Evolutionary conservation across 2,888 invertebrate species (phyloP).

Genomic region (Pardosa pseudoannulata): DNA sequence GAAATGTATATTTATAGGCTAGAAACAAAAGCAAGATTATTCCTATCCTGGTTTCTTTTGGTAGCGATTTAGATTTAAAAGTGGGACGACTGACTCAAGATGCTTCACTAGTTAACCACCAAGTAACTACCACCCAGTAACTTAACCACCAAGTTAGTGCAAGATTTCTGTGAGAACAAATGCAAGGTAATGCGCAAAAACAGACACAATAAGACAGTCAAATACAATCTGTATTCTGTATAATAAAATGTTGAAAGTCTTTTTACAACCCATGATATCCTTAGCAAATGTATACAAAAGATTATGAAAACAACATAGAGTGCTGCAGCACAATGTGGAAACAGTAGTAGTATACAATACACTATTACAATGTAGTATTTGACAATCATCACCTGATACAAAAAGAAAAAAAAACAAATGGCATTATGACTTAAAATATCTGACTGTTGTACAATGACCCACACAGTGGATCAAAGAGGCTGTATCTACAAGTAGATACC

Average conservation of each 20-base stretch:
- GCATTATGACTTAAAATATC: slow-evolving; percentile 46
- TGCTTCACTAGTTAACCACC: too few relatives aligned
- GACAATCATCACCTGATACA: slow-evolving; percentile 20
- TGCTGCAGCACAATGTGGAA: slow-evolving; percentile 44
- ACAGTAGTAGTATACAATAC: slow-evolving; percentile 42
- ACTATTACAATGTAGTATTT: slow-evolving; percentile 33
- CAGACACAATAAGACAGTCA: slow-evolving; percentile 29
- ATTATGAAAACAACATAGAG: slow-evolving; percentile 49
- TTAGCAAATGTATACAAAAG: slow-evolving; percentile 71
- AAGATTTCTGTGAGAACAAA: too few relatives aligned
- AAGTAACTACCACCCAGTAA: too few relatives aligned
- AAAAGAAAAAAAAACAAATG: slow-evolving; percentile 33
- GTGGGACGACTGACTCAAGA: too few relatives aligned
- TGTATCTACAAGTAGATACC: slow-evolving; percentile 35
- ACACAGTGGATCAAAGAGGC: slow-evolving; percentile 19
- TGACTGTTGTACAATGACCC: slow-evolving; percentile 18
- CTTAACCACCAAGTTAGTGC: too few relatives aligned
- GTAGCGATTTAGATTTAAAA: too few relatives aligned
- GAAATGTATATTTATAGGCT: too few relatives aligned
- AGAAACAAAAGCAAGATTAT: too few relatives aligned
- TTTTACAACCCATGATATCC: slow-evolving; percentile 64
- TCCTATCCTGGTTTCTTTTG: too few relatives aligned
- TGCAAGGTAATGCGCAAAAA: not conserved
- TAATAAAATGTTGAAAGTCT: slow-evolving; percentile 32
- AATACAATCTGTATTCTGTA: slow-evolving; percentile 69